A percentile compares a stretch with the other conserved stretches of the same genome.
These are phyloP conservation scores for Hemibagrus wyckioides DNA, from an alignment of 2,113 vertebrate species.

Conservation along the genomic window DNA sequence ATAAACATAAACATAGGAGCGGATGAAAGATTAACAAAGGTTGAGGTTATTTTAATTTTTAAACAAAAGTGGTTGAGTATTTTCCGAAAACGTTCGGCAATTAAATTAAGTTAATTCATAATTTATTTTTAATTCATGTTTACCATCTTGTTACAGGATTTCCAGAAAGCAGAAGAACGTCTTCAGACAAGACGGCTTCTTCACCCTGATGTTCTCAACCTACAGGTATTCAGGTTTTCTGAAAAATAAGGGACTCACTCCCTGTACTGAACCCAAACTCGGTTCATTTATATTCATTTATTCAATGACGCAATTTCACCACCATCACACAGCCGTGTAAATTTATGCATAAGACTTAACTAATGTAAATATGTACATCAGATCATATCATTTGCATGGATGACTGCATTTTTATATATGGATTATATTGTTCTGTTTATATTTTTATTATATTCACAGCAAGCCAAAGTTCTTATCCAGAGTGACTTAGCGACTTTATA, in stretches of 20 bases:
- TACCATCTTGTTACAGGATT: constrained; percentile 70
- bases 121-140: background rate
- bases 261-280: background rate
- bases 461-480: too few species aligned
- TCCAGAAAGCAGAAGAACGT: constrained; percentile 74
- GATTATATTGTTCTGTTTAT: too few species aligned
- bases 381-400: too few species aligned
- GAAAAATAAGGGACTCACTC: background rate
- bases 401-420: too few species aligned
- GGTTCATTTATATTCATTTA: background rate
- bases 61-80: background rate
- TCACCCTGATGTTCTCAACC: constrained; percentile 67
- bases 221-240: constrained; percentile 75
- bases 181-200: constrained; percentile 67
- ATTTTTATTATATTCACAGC: too few species aligned
- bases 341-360: background rate
- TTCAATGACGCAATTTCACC: background rate
- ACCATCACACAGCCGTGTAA: background rate
- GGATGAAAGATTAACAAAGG: too few species aligned
- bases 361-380: too few species aligned
- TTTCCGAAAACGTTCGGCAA: background rate
- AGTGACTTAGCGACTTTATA: too few species aligned
- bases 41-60: background rate
- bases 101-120: background rate
- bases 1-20: too few species aligned